phyloP scores from a whole-genome alignment of 2,797 vertebrate species.

The Brotula barbata region DNA sequence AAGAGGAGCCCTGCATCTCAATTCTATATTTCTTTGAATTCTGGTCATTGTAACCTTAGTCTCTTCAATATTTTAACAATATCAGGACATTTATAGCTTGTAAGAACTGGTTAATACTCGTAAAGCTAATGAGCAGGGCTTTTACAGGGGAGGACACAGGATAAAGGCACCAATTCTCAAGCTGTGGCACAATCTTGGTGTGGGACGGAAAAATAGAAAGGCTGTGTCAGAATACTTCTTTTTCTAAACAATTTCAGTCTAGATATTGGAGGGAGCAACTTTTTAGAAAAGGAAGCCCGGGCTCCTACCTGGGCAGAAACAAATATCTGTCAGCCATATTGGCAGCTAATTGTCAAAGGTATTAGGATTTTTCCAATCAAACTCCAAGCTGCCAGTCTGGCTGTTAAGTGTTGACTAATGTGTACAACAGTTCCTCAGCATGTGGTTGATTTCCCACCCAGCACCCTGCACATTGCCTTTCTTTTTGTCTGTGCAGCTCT shows the following conservation, averaged over 20 bases:
- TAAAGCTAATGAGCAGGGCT: too few species aligned
- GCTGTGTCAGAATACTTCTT: constrained; percentile 20
- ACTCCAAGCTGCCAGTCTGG: constrained; percentile 38
- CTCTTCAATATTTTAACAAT: too few species aligned
- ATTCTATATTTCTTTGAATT: too few species aligned
- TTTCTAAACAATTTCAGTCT: constrained; percentile 1
- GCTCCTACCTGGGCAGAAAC: constrained; percentile 48
- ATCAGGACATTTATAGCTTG: not conserved
- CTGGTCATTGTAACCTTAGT: too few species aligned
- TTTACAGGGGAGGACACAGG: constrained; percentile 10
- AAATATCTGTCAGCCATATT: constrained; percentile 44
- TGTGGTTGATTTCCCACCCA: constrained; percentile 48
- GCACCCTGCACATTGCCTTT: constrained; percentile 16
- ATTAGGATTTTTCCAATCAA: not conserved
- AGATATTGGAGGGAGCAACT: constrained; percentile 57
- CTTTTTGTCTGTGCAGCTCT: constrained; percentile 2
- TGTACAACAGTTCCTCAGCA: constrained; percentile 29
- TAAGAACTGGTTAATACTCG: not conserved
- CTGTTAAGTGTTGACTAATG: constrained; percentile 33
- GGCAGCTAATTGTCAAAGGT: constrained; percentile 24
- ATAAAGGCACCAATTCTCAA: constrained; percentile 43
- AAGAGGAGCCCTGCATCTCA: constrained; percentile 38
- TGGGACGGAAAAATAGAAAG: not conserved
- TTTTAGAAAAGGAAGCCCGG: constrained; percentile 20
- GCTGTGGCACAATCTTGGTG: constrained; percentile 19